Conservation (phyloP, 2,888 invertebrate species). For the Psylliodes chrysocephalus region DNA sequence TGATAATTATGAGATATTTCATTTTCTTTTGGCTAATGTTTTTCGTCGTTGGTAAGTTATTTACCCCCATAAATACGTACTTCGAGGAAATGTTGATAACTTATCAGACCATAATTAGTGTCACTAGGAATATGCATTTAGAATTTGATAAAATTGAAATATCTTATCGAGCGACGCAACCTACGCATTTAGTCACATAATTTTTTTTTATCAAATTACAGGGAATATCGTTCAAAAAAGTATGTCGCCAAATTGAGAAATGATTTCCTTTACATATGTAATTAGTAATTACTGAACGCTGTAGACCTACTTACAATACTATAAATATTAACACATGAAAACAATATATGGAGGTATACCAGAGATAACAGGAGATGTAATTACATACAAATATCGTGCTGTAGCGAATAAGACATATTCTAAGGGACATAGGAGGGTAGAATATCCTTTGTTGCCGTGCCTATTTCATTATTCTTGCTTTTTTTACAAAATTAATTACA, state of each 20-base stretch:
- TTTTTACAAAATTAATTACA: too few species aligned
- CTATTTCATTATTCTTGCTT: too few species aligned
- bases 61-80: neutral
- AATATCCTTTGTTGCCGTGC: too few species aligned
- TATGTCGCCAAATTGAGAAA: conserved; percentile 30
- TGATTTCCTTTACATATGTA: neutral
- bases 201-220: conserved; percentile 46
- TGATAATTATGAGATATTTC: neutral
- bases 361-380: too few species aligned
- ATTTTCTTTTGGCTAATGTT: neutral
- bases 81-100: conserved; percentile 50
- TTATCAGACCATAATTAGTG: conserved; percentile 53
- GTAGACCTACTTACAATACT: too few species aligned
- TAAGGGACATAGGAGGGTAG: too few species aligned
- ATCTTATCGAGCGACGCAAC: conserved; percentile 52
- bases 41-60: too few species aligned
- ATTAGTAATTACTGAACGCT: neutral
- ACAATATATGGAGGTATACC: too few species aligned
- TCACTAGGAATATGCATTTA: conserved; percentile 52
- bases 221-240: conserved; percentile 26
- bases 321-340: too few species aligned
- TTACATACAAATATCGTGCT: too few species aligned
- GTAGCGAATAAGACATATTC: too few species aligned
- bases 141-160: conserved; percentile 47
- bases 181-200: conserved; percentile 53